Base-by-base conservation (phyloP, 2,797 vertebrate species). In the Mus spretus region DNA sequence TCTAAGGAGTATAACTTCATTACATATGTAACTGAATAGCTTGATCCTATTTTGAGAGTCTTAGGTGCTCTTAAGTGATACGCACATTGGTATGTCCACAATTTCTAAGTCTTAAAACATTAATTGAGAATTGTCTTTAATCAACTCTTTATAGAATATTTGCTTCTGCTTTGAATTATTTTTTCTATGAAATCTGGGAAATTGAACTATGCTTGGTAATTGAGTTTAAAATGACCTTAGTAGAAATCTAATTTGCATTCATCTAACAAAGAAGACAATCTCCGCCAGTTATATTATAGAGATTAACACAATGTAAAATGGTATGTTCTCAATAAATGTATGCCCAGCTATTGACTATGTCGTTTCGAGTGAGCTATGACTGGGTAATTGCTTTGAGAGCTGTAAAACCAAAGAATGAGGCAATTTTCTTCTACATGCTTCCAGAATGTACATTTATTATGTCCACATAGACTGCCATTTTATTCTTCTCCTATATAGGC, bases 61-160 rank as follows among this genome's bases (percentile, higher is more conserved):
- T 96, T 95, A 83, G 72, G 83, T 90, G 84, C 31, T 97, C 92
- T 97, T 96, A 88, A 89, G 91, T 55, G 0, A 96, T 88, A 95
- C 44, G 37, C 81, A 77, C 78, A 70, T 74, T 96, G 87, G 17
- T 79, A 97, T 89, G 97, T 96, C 37, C 70, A 92, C 75, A 98
- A 97, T 82, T 97, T 63, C 89, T 97, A 95, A 81, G 40, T 97
- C 82, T 98, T 89, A 98, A 97, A 97, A 57, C 47, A 97, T 89
- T 87, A 95, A 97, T 97, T 79, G 40, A 92, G 77, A 96, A 96
- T 97, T 94, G 89, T 92, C 79, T 89, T 89, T 95, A 70, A 97
- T 92, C 89, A 90, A 97, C 91, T 97, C 95, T 77, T 94, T 96
- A 28, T 90, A 96, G 95, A 97, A 95, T 94, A 20, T 19, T 97